Base-by-base conservation (phyloP, 2,113 vertebrate species). In the Phoxinus phoxinus region DNA sequence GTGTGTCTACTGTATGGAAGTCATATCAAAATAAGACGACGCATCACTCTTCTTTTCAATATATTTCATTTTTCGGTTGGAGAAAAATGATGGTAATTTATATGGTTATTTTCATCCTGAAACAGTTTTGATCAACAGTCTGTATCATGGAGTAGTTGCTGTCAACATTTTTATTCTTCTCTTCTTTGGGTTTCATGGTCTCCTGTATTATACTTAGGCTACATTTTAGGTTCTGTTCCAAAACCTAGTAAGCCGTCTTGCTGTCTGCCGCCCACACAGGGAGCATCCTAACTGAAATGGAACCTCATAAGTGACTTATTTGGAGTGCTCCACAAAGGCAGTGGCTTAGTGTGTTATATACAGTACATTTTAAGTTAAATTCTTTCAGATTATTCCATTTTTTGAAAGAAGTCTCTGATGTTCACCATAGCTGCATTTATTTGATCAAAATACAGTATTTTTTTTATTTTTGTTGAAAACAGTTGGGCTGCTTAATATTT, bases 1-100 rank as follows among this genome's bases (percentile, higher is more conserved):
- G 56, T 77, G 58, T 75, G 78, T 81, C n/a, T 44, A 56, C 15
- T 48, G 69, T 84, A 77, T 84, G 37, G 71, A 15, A n/a, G 37
- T 73, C 71, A 27, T 73, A 46, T 46, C 6, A 44, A 8, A 46
- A 25, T 73, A n/a, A 73, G 5, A 7, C 5, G 7, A 73, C 0
- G 0, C 6, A 27, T 73, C 72, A 27, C n/a, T n/a, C 41, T 44
- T 12, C 37, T 69, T 69, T 69, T 37, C 32, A 23, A 21, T 37
- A 69, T 21, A 4, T 63, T 61, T 25, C 11, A 63, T 63, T 17
- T 48, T 13, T 27, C 23, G 46, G 2, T 48, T 74, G 25, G 71
- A 46, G 41, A 74, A 74, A 48, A 13, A 25, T 6, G 1, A 1
- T 73, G 37, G 23, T 23, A 21, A 71, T 37, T 35, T 69, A 4